These are phyloP conservation scores for Alethe castanea DNA, from an alignment of 2,113 vertebrate species.

Conservation along the genomic window DNA sequence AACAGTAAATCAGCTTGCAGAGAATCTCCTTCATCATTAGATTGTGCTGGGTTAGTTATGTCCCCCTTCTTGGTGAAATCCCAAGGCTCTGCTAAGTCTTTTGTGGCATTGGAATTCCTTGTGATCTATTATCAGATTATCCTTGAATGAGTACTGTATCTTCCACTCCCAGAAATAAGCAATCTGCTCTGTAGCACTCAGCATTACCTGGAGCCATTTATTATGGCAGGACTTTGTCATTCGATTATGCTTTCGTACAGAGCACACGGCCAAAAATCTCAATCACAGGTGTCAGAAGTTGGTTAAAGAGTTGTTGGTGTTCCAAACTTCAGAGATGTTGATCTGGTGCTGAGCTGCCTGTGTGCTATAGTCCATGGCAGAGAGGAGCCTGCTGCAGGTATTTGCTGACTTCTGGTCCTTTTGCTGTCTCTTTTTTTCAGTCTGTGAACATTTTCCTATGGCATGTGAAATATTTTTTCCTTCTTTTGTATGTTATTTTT, in stretches of 20 bases:
- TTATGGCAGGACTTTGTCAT: constrained; percentile 48
- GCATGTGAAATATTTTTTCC: not conserved
- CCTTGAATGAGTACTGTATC: constrained; percentile 23
- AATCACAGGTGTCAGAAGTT: constrained; percentile 42
- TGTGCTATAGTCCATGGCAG: not conserved
- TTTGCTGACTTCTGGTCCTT: not conserved
- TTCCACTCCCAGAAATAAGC: constrained; percentile 52
- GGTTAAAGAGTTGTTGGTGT: not conserved
- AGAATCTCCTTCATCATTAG: constrained; percentile 2
- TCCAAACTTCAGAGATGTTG: not conserved
- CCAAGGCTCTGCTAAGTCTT: constrained; percentile 43
- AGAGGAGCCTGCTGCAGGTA: not conserved
- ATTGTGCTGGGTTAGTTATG: not conserved
- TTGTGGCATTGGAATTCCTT: constrained; percentile 33
- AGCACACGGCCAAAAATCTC: constrained; percentile 42
- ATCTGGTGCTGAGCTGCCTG: not conserved
- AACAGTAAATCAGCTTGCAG: not conserved
- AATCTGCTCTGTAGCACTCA: constrained; percentile 35
- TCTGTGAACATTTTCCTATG: not conserved
- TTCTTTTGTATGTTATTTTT: not conserved
- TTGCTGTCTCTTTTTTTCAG: not conserved
- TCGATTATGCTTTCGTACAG: constrained; percentile 30
- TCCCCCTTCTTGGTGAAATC: not conserved
- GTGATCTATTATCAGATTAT: constrained; percentile 50
- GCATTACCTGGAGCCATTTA: constrained; percentile 29